Conservation (phyloP, 2,113 vertebrate genomes). For the Silurus meridionalis region DNA sequence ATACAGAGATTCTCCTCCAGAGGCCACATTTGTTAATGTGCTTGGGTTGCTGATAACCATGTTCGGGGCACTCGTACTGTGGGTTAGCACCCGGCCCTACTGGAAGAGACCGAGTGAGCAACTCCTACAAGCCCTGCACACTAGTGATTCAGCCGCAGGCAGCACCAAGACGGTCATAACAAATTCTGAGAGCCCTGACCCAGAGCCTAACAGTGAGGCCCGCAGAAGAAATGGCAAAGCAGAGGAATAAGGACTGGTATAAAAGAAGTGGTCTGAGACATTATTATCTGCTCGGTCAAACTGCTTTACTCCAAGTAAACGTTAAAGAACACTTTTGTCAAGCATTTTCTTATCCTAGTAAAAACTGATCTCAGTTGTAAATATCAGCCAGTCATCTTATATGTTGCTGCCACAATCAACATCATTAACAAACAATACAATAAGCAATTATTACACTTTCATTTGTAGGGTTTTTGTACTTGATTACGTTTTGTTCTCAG, state of each 20-base stretch:
- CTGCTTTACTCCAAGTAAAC: background rate
- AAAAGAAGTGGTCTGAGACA: background rate
- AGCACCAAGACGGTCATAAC: conserved; percentile 59
- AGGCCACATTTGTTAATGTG: conserved; percentile 84
- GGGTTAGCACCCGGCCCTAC: conserved; percentile 83
- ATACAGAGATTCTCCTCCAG: conserved; percentile 82
- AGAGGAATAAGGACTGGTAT: conserved; percentile 66
- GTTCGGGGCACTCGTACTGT: conserved; percentile 83
- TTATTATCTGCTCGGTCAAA: background rate
- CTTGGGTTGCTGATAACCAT: conserved; percentile 83
- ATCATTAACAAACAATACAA: background rate
- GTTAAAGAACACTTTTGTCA: background rate
- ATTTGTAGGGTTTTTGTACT: background rate
- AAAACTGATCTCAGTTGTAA: background rate
- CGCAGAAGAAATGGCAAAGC: conserved; percentile 76
- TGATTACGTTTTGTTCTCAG: background rate
- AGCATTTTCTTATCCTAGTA: background rate
- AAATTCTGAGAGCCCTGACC: conserved; percentile 63
- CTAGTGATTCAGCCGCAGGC: conserved; percentile 58
- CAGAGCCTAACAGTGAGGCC: conserved; percentile 70
- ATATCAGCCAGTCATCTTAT: background rate
- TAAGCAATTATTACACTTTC: background rate
- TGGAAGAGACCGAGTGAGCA: conserved; percentile 89
- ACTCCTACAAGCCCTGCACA: conserved; percentile 55
- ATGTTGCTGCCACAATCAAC: background rate